Evolutionary conservation across 2,113 vertebrate species (phyloP).

Genomic region (Hoplias malabaricus): DNA sequence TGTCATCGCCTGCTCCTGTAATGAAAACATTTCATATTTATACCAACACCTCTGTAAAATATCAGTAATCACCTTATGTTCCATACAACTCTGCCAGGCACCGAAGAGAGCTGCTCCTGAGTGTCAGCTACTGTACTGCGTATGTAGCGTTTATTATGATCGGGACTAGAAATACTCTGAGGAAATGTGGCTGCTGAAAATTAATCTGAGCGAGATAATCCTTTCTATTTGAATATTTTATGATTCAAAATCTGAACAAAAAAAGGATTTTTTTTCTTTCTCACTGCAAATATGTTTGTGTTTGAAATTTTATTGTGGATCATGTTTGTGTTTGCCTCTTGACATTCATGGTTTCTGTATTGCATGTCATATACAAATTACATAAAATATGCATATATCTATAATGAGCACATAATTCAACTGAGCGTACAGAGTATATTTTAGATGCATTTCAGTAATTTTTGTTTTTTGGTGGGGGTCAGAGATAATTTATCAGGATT

Average conservation of each 20-base stretch:
- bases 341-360: slow-evolving; percentile 31
- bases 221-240: neutral
- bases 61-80: neutral
- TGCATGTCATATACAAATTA: slow-evolving; percentile 42
- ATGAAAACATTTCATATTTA: neutral
- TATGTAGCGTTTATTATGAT: slow-evolving; percentile 34
- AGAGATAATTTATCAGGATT: neutral
- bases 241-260: neutral
- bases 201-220: slow-evolving; percentile 4
- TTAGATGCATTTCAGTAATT: slow-evolving; percentile 14
- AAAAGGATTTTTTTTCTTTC: neutral
- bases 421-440: slow-evolving; percentile 19
- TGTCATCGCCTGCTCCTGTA: neutral
- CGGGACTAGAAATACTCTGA: slow-evolving; percentile 2
- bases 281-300: neutral
- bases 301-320: slow-evolving; percentile 15
- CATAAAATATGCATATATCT: slow-evolving; percentile 30
- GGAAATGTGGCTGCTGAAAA: slow-evolving; percentile 19
- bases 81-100: neutral
- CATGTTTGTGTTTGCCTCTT: slow-evolving; percentile 29
- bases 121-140: neutral
- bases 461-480: neutral
- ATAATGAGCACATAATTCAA: slow-evolving; percentile 22
- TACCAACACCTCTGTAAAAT: slow-evolving; percentile 1
- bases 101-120: neutral